A percentile compares a stretch with the other conserved stretches of the same genome.
Evolutionary conservation across 1,140 invertebrate species (phyloP).

Genomic region (Bombyx mori): ASM3026992v2 NC_085116.1:11045501-11046000

Average conservation of each 20-base stretch:
- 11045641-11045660: conserved; percentile 37
- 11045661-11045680: conserved; percentile 42
- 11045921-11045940: conserved; percentile 25
- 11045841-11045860: conserved; percentile 7
- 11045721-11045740: conserved; percentile 18
- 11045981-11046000: conserved; percentile 43
- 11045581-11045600: too few species aligned
- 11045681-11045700: conserved; percentile 45
- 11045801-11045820: conserved; percentile 15
- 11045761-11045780: too few species aligned
- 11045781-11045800: background rate
- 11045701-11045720: conserved; percentile 55
- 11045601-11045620: too few species aligned
- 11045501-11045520: too few species aligned
- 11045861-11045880: background rate
- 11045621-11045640: conserved; percentile 8
- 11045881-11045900: background rate
- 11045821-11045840: conserved; percentile 51
- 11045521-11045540: too few species aligned
- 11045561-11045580: too few species aligned
- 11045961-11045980: conserved; percentile 61
- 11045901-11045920: conserved; percentile 10
- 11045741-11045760: conserved; percentile 7
- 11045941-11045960: conserved; percentile 48
- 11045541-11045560: too few species aligned